Evolutionary conservation across 2,113 vertebrate species (phyloP).

Genomic region (Pygoscelis adeliae): DNA sequence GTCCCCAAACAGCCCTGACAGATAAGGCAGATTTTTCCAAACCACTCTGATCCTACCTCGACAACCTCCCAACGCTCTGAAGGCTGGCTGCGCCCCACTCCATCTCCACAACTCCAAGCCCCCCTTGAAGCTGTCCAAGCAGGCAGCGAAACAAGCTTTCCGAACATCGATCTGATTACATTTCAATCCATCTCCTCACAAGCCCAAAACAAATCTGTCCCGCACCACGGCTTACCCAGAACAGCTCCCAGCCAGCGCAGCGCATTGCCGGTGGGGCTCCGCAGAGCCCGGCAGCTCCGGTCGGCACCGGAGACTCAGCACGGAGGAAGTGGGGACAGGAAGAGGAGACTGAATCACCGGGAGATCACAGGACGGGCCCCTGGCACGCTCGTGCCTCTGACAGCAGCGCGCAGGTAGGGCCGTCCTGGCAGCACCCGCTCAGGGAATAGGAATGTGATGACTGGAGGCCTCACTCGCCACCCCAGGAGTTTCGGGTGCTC

Average conservation of each 20-base stretch:
- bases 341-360: conserved; percentile 32
- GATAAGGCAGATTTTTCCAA: background rate
- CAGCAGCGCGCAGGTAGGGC: background rate
- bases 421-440: background rate
- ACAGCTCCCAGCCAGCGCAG: background rate
- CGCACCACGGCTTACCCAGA: background rate
- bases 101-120: background rate
- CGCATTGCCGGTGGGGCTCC: fast-evolving
- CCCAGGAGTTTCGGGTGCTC: background rate
- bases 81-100: fast-evolving
- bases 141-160: background rate
- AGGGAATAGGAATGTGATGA: conserved; percentile 53
- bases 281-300: fast-evolving
- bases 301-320: fast-evolving
- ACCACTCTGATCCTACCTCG: fast-evolving
- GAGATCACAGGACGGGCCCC: background rate
- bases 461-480: background rate
- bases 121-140: background rate
- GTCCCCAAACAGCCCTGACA: background rate
- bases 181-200: background rate
- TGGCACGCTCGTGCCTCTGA: conserved; percentile 3
- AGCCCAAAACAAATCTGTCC: background rate
- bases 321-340: background rate
- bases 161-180: fast-evolving
- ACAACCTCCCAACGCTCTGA: background rate